Evolutionary conservation across 2,888 invertebrate species (phyloP).

Genomic region (Noctua fimbriata): DNA sequence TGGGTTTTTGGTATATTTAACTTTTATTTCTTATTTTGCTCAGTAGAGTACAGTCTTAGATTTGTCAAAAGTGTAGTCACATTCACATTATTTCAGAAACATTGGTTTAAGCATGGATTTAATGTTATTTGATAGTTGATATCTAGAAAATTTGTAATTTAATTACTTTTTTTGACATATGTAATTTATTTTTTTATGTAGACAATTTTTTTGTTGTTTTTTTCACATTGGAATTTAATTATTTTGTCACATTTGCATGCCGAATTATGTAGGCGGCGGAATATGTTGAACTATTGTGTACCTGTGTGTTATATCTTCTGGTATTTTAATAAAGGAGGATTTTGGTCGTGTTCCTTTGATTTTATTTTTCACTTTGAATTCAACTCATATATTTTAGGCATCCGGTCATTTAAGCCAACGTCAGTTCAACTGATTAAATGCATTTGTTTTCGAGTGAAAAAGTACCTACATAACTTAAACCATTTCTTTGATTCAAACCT

Average conservation of each 20-base stretch:
- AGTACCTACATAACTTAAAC: not conserved
- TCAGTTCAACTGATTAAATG: not conserved
- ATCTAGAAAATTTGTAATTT: no score
- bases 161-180: no score
- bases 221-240: no score
- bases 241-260: no score
- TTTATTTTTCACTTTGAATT: not conserved
- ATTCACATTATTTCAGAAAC: not conserved
- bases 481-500: not conserved
- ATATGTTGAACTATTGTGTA: no score
- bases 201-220: no score
- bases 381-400: not conserved
- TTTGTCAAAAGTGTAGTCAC: not conserved
- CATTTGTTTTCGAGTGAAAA: not conserved
- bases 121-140: no score
- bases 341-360: not conserved
- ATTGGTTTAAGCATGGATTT: not conserved
- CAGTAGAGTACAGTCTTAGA: not conserved
- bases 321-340: not conserved
- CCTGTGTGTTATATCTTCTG: no score
- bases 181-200: no score
- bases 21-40: not conserved
- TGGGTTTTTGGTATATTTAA: not conserved
- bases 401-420: no score
- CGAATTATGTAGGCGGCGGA: no score